These are phyloP conservation scores for Drosophila biarmipes DNA, from an alignment of 1,140 invertebrate genomes.

Conservation along the genomic window DNA sequence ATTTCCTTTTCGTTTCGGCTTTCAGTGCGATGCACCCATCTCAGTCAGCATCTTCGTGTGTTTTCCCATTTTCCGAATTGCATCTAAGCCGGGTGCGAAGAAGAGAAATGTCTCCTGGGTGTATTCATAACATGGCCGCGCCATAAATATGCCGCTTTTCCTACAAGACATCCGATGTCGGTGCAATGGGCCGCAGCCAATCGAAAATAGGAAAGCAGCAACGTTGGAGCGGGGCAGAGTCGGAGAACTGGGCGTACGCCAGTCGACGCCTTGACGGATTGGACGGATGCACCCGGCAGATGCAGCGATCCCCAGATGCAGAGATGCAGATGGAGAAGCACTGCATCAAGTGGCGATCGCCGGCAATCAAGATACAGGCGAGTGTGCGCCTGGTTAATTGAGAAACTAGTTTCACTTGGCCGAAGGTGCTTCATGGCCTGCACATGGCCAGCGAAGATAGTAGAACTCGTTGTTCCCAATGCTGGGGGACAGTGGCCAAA, in stretches of 20 bases:
- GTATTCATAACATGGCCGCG: constrained; percentile 79
- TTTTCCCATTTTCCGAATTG: constrained; percentile 26
- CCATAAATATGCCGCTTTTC: constrained; percentile 76
- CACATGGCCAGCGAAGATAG: constrained; percentile 11
- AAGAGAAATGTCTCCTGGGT: constrained; percentile 82
- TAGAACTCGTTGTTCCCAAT: constrained; percentile 28
- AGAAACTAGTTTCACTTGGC: constrained; percentile 73
- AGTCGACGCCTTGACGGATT: constrained; percentile 76
- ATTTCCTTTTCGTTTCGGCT: constrained; percentile 56
- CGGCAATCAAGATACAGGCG: constrained; percentile 36
- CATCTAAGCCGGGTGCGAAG: constrained; percentile 61
- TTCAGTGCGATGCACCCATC: constrained; percentile 55
- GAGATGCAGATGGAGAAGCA: constrained; percentile 38
- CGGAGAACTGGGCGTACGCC: constrained; percentile 68
- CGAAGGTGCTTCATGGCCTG: constrained; percentile 28
- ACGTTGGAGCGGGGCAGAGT: constrained; percentile 26
- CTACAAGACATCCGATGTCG: constrained; percentile 71
- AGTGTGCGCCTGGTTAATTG: constrained; percentile 69
- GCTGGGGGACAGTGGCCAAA: constrained; percentile 23
- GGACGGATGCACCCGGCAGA: constrained; percentile 69
- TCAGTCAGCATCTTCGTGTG: constrained; percentile 35
- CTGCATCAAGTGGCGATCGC: constrained; percentile 35
- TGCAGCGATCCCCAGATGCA: constrained; percentile 16
- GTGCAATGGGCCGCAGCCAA: constrained; percentile 52
- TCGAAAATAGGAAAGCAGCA: constrained; percentile 44